Conservation (phyloP, 23 tunicate species). For the Aplidium turbinatum region DNA sequence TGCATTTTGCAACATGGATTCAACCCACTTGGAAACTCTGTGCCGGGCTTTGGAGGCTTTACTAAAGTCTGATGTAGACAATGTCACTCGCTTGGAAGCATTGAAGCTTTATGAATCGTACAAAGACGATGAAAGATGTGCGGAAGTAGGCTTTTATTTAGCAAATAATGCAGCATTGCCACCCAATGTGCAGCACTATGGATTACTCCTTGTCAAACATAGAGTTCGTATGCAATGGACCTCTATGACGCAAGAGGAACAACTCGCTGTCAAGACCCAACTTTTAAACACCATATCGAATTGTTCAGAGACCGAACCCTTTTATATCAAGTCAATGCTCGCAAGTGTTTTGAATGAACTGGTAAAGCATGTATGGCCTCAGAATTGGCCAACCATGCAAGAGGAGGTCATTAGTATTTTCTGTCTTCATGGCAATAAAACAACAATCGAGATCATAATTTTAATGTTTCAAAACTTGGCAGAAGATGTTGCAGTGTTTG, state of each 20-base stretch:
- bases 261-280: slow-evolving; percentile 33
- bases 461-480: slow-evolving; percentile 48
- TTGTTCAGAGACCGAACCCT: slow-evolving; percentile 24
- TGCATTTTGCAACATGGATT: too few species aligned
- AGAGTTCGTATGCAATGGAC: slow-evolving; percentile 54
- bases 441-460: slow-evolving; percentile 43
- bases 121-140: slow-evolving; percentile 33
- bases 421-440: neutral
- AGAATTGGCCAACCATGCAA: slow-evolving; percentile 77
- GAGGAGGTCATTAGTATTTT: slow-evolving; percentile 43
- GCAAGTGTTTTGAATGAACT: slow-evolving; percentile 69
- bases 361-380: slow-evolving; percentile 82
- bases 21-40: slow-evolving; percentile 17
- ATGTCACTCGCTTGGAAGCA: slow-evolving; percentile 40
- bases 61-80: slow-evolving; percentile 35
- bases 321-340: slow-evolving; percentile 37
- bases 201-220: slow-evolving; percentile 68
- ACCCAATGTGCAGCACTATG: slow-evolving; percentile 54
- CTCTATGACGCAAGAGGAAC: slow-evolving; percentile 20
- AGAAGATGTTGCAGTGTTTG: slow-evolving; percentile 76
- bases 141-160: slow-evolving; percentile 55
- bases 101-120: slow-evolving; percentile 58
- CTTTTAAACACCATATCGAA: slow-evolving; percentile 14
- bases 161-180: slow-evolving; percentile 10
- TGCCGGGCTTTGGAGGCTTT: slow-evolving; percentile 44